Evolutionary conservation across 2,113 vertebrate genomes (phyloP).

Genomic region (Gambusia holbrooki): DNA sequence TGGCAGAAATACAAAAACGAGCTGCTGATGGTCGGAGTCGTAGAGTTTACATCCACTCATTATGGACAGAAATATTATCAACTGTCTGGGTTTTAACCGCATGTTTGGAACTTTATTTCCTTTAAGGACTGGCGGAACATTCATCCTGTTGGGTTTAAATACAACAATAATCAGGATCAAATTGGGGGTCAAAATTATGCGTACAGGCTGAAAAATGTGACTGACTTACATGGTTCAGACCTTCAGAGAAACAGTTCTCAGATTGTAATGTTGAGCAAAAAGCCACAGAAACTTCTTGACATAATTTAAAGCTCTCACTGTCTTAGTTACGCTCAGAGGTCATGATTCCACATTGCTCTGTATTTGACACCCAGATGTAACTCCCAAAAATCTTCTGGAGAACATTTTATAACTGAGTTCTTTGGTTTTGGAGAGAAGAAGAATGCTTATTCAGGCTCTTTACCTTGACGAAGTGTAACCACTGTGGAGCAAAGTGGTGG

Average conservation of each 20-base stretch:
- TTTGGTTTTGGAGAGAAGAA: too few species aligned
- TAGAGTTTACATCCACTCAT: background rate
- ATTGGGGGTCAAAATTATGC: background rate
- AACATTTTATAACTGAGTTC: too few species aligned
- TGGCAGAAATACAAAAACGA: conserved; percentile 60
- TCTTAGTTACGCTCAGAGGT: too few species aligned
- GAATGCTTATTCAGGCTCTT: too few species aligned
- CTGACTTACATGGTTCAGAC: background rate
- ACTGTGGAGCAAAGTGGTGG: too few species aligned
- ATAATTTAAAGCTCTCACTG: too few species aligned
- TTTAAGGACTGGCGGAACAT: too few species aligned
- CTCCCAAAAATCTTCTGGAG: too few species aligned
- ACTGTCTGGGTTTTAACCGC: background rate
- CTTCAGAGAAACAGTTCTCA: background rate
- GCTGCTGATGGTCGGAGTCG: conserved; percentile 52
- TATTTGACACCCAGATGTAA: too few species aligned
- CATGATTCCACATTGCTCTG: too few species aligned
- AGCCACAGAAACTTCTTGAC: too few species aligned
- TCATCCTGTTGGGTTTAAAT: background rate
- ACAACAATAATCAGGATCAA: background rate
- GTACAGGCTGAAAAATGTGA: background rate
- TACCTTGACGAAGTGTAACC: too few species aligned
- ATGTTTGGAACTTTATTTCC: background rate
- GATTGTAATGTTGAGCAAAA: background rate
- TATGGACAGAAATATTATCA: background rate